These are phyloP conservation scores for Pteria penguin DNA, from an alignment of 2,888 invertebrate genomes.

Conservation along the genomic window DNA sequence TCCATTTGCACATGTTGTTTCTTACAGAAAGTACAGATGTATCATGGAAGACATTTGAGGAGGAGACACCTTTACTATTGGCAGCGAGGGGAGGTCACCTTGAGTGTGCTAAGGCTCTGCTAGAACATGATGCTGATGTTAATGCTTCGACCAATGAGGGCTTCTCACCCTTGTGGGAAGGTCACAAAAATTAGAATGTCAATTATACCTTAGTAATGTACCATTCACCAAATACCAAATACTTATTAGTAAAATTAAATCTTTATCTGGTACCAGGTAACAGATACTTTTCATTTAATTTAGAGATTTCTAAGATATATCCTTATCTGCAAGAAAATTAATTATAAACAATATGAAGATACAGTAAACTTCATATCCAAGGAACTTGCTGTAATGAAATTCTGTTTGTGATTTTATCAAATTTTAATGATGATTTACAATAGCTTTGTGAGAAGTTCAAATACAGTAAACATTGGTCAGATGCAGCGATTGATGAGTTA, in stretches of 20 bases:
- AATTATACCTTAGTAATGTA: too few relatives aligned
- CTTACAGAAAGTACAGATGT: slow-evolving; percentile 52
- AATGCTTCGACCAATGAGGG: slow-evolving; percentile 66
- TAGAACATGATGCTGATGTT: slow-evolving; percentile 74
- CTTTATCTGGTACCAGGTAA: neutral
- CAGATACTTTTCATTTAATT: neutral
- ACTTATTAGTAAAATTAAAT: neutral
- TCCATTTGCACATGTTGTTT: too few relatives aligned
- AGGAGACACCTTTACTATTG: slow-evolving; percentile 76
- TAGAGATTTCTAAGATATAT: neutral
- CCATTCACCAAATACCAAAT: too few relatives aligned
- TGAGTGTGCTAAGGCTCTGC: slow-evolving; percentile 66
- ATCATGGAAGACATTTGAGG: slow-evolving; percentile 75
- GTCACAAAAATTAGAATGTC: too few relatives aligned
- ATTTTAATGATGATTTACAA: too few relatives aligned
- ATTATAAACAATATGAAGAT: too few relatives aligned
- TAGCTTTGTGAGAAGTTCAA: too few relatives aligned
- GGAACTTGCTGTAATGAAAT: too few relatives aligned
- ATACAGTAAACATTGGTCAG: too few relatives aligned
- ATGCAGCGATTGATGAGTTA: too few relatives aligned
- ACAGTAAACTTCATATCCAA: too few relatives aligned
- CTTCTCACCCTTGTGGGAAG: slow-evolving; percentile 75
- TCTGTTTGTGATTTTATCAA: too few relatives aligned
- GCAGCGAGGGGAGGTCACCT: slow-evolving; percentile 69
- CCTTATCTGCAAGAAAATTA: neutral